Evolutionary conservation across 2,888 invertebrate species (phyloP), one percentile per base, ranked within the genome.

Genomic region (Ceramica pisi): DNA sequence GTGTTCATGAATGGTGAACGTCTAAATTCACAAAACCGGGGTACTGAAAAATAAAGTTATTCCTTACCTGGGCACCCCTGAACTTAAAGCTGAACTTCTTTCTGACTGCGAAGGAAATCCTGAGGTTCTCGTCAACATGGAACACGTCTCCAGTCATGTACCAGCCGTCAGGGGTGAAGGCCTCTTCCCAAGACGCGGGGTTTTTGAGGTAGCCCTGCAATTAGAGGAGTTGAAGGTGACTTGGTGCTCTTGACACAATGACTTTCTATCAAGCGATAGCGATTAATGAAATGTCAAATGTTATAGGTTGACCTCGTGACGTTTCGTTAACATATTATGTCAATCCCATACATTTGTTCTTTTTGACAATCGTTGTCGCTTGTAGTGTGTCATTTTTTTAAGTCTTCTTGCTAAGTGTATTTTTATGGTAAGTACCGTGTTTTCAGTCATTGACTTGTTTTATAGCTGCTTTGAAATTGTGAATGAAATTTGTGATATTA

Each of bases 71-170:
- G 65, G 84, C 75, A 2, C 91, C 90, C 50, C 80, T 76, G 38
- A 87, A 89, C 67, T 92, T 92, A 69, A 93, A 92, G 81, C 85
- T 88, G 69, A 92, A 91, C 68, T 92, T 92, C 46, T 81, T 89
- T 38, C 90, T 85, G 38, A 89, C 82, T 6, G 84, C 60, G 60
- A 89, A 93, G 69, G 73, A 83, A 4, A 92, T 26, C 1, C 87
- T 66, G 16, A 88, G 87, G 14, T 87, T 70, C 19, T 87, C 82
- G 50, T 92, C 90, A 23, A 85, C 59, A 48, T 87, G 82, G 80
- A 93, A 89, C 23, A 86, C 38, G 75, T 93, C 93, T 4, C 92
- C 93, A 0, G 92, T 92, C 56, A 76, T 86, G 80, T 83, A 87
- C 93, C 93, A 93, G 9, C 92, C 92, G 60, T 90, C 91, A 0